Evolutionary conservation across 2,888 invertebrate genomes (phyloP).

Genomic region (Brenthis daphne): DNA sequence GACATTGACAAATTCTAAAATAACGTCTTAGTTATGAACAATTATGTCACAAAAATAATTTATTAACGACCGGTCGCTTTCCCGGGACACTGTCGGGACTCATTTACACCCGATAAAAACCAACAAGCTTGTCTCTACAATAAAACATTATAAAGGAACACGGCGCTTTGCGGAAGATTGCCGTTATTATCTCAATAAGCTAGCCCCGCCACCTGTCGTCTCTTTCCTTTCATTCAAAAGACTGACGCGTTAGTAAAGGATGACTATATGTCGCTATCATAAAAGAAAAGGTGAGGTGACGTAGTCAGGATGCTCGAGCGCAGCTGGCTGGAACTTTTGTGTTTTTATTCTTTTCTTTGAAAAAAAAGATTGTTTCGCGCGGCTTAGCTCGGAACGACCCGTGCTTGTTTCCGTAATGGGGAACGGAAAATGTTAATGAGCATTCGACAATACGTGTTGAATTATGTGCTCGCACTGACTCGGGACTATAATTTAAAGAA

Average conservation of each 20-base stretch:
- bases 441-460: slow-evolving; percentile 61
- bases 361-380: slow-evolving; percentile 77
- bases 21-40: slow-evolving; percentile 32
- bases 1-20: slow-evolving; percentile 30
- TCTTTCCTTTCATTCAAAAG: slow-evolving; percentile 48
- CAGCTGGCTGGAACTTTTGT: slow-evolving; percentile 79
- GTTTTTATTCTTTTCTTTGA: slow-evolving; percentile 59
- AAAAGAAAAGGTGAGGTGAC: slow-evolving; percentile 71
- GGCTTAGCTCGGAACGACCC: slow-evolving; percentile 64
- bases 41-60: slow-evolving; percentile 61
- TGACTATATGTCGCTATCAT: slow-evolving; percentile 61
- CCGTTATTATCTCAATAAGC: slow-evolving; percentile 65
- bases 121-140: slow-evolving; percentile 53
- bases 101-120: slow-evolving; percentile 60
- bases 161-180: slow-evolving; percentile 69
- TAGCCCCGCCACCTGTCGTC: slow-evolving; percentile 56
- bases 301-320: slow-evolving; percentile 78
- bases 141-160: slow-evolving; percentile 68
- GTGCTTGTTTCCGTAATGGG: slow-evolving; percentile 71
- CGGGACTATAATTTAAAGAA: slow-evolving; percentile 58
- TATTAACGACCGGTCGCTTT: slow-evolving; percentile 61
- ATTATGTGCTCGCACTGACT: slow-evolving; percentile 55
- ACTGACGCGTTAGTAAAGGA: slow-evolving; percentile 54
- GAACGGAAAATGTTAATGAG: slow-evolving; percentile 77
- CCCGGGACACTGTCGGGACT: slow-evolving; percentile 48